Evolutionary conservation across 2,113 vertebrate species (phyloP), one percentile per base, ranked within the genome.

Genomic region (Oncorhynchus kisutch): DNA sequence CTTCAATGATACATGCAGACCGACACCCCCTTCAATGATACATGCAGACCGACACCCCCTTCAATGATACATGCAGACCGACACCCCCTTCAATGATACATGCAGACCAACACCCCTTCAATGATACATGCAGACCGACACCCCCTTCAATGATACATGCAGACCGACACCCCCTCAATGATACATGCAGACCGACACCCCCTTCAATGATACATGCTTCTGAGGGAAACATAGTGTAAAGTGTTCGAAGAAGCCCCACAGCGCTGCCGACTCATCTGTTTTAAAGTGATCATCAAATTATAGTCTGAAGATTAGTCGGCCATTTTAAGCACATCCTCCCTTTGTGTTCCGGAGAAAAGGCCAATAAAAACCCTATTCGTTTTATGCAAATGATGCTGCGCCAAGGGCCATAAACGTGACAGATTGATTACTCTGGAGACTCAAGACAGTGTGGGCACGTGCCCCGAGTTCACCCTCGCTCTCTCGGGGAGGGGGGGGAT

Each of bases 291-390:
- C 90, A 93, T 91, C 88, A 82, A 89, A 92, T 91, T 88, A 76
- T 57, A 86, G 82, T 82, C 74, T 80, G 85, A 72, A 39, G 79
- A 86, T 91, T 90, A 92, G 89, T 90, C 88, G 83, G 73, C 78
- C 82, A 76, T 88, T 90, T 86, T 29, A 71, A 87, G 82, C 85
- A 81, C 78, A 72, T 81, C 84, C 78, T 81, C 80, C 69, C 72
- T 29, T 65, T 59, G 22, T 20, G 85, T 89, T 79, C 84, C 22
- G 77, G 72, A 85, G 83, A 86, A 89, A 85, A 84, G 86, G 71
- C 83, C 85, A 90, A 91, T 90, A 90, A 90, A 92, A 93, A 88
- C 73, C 79, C 88, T 81, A 92, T 93, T 93, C 85, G 83, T 82
- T 91, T 90, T 89, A 94, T 92, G 92, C 88, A 89, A 91, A 94